Conservation (phyloP, 2,888 invertebrate genomes). For the Bellardia pandia region DNA sequence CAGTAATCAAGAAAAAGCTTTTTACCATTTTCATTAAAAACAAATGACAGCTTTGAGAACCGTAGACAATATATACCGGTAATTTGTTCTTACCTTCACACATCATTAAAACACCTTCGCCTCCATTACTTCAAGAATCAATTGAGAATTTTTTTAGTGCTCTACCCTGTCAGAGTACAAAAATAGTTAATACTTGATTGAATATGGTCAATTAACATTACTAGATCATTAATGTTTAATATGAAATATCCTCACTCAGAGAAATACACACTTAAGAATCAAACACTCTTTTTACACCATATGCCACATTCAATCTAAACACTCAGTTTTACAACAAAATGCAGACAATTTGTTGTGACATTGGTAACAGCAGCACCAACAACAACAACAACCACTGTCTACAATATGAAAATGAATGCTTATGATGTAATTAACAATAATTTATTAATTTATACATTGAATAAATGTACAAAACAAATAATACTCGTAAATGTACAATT, state of each 20-base stretch:
- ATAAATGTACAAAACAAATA: background rate
- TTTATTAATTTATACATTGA: conserved; percentile 42
- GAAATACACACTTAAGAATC: background rate
- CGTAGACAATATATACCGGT: background rate
- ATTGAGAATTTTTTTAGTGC: background rate
- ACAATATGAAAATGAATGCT: conserved; percentile 28
- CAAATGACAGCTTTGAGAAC: conserved; percentile 1
- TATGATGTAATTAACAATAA: conserved; percentile 43
- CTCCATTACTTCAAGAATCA: background rate
- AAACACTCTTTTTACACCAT: background rate
- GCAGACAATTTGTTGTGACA: conserved; percentile 17
- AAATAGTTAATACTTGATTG: conserved; percentile 3
- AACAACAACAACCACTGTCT: background rate
- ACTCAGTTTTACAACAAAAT: background rate
- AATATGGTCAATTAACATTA: conserved; percentile 32
- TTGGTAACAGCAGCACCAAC: background rate
- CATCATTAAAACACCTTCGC: background rate
- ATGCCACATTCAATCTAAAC: background rate
- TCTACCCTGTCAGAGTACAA: background rate
- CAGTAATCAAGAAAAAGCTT: background rate
- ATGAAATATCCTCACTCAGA: background rate
- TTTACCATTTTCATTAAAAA: background rate
- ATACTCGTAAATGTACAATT: background rate
- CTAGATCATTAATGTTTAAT: conserved; percentile 22
- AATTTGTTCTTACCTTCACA: conserved; percentile 6